Conservation (phyloP, 1,140 invertebrate genomes). For the Physella acuta region DNA sequence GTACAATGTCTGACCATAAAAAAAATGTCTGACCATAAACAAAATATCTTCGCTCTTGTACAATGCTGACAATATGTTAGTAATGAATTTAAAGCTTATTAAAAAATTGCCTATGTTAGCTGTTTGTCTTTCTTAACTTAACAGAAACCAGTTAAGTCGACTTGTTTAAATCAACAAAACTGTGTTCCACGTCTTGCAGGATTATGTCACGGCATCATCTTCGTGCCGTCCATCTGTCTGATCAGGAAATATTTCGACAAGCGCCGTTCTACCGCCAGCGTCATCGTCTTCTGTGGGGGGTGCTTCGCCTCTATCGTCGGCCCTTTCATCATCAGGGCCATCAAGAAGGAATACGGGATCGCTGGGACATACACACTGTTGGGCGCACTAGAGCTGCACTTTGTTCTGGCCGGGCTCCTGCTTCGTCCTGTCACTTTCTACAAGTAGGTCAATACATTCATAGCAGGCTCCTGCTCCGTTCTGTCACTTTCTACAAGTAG, state of each 20-base stretch:
- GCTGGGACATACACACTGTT: conserved; percentile 68
- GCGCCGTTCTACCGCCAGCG: conserved; percentile 34
- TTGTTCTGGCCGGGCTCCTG: conserved; percentile 17
- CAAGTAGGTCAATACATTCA: conserved; percentile 11
- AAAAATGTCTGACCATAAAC: too few relatives aligned
- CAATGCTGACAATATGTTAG: too few relatives aligned
- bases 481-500: too few relatives aligned
- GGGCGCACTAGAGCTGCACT: conserved; percentile 63
- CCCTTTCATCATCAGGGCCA: conserved; percentile 29
- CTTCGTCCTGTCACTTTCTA: conserved; percentile 28
- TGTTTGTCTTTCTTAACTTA: too few relatives aligned
- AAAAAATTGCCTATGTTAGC: too few relatives aligned
- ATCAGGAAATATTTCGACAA: conserved; percentile 41
- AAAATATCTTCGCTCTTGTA: too few relatives aligned
- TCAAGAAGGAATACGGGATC: conserved; percentile 33
- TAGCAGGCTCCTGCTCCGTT: too few relatives aligned
- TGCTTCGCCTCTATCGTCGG: conserved; percentile 31
- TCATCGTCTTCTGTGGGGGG: conserved; percentile 28
- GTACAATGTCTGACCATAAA: too few relatives aligned
- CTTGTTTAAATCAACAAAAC: too few relatives aligned
- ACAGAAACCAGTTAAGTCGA: too few relatives aligned
- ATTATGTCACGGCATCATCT: conserved; percentile 23
- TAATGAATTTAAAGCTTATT: too few relatives aligned
- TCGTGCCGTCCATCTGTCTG: conserved; percentile 33
- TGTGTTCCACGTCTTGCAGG: too few relatives aligned